Percentiles rank a stretch among this genome's conserved stretches.
Evolutionary conservation across 1,140 invertebrate genomes (phyloP).

Genomic region (Homarus americanus): DNA sequence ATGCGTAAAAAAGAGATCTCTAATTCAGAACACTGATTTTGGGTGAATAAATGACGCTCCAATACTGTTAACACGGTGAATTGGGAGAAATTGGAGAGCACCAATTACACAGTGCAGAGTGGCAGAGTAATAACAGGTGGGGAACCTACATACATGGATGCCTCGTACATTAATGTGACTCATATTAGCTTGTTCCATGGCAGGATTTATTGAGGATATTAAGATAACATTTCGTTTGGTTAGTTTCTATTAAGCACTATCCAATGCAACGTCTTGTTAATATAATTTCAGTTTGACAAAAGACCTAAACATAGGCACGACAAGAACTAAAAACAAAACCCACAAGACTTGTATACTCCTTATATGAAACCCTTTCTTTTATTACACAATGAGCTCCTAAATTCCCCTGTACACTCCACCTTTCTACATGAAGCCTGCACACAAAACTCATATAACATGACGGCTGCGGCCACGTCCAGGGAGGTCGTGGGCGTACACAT

Average conservation of each 20-base stretch:
- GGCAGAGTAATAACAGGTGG: not conserved
- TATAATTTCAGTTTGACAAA: not conserved
- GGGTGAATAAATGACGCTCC: too few relatives aligned
- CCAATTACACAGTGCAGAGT: too few relatives aligned
- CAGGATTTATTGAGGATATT: not conserved
- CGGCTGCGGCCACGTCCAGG: constrained; percentile 3
- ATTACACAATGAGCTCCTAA: not conserved
- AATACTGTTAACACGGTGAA: too few relatives aligned
- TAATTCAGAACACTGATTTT: too few relatives aligned
- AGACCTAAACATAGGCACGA: not conserved
- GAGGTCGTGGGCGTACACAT: constrained; percentile 17
- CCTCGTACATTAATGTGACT: not conserved
- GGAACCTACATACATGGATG: not conserved
- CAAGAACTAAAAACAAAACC: not conserved
- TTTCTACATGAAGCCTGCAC: constrained; percentile 11
- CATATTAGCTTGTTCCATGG: too few relatives aligned
- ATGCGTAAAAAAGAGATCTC: too few relatives aligned
- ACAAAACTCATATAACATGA: constrained; percentile 38
- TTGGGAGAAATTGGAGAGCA: too few relatives aligned
- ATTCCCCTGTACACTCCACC: not conserved
- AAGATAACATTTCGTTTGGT: not conserved
- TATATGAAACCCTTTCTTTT: not conserved
- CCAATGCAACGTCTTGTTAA: not conserved
- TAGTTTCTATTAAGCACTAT: constrained; percentile 32
- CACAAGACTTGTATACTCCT: not conserved